Base-by-base conservation (phyloP, 2,113 vertebrate genomes). In the Albula glossodonta region DNA sequence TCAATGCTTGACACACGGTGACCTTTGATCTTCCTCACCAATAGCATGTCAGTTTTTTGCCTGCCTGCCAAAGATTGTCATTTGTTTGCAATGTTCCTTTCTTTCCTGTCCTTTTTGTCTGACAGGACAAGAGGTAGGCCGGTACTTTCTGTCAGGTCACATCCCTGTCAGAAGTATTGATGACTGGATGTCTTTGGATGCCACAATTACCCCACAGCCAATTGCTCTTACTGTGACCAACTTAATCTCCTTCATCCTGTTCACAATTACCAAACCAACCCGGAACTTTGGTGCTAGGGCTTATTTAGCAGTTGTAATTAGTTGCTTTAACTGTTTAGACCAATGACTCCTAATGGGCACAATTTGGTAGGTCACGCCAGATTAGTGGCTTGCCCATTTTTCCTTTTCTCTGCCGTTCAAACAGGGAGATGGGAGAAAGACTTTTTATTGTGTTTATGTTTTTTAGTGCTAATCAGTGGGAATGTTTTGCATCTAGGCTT, bases 261-360 rank as follows among this genome's bases (percentile, higher is more conserved):
- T 94, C 94, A 90, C 89, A 92, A 88, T 88, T 90, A 91, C 89
- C 89, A 92, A 93, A 89, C 90, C 90, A 91, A 91, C 85, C 90
- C 77, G 89, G 91, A 94, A 93, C 87, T 88, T 91, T 84, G 89
- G 82, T 92, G 89, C 86, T 85, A 84, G 66, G 82, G 41, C 82
- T 91, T 88, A 90, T 90, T 93, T 92, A 92, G 81, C 89, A 89
- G 85, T 84, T 90, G 85, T 89, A 90, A 92, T 93, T 93, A 92
- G 88, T 88, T 86, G 79, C 70, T 87, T 81, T 90, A 31, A 83
- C 84, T 86, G 81, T 88, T 91, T 80, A 90, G 89, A 90, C 17
- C 31, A 41, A 41, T 41, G 31, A 41, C 31, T 41, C 31, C 31
- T 41, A 41, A 41, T 41, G 31, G 31, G 31, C 31, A 41, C 31